Percentiles rank a stretch among this genome's conserved stretches.
Evolutionary conservation across 2,888 invertebrate species (phyloP).

Genomic region (Quadroppia sp.): DNA sequence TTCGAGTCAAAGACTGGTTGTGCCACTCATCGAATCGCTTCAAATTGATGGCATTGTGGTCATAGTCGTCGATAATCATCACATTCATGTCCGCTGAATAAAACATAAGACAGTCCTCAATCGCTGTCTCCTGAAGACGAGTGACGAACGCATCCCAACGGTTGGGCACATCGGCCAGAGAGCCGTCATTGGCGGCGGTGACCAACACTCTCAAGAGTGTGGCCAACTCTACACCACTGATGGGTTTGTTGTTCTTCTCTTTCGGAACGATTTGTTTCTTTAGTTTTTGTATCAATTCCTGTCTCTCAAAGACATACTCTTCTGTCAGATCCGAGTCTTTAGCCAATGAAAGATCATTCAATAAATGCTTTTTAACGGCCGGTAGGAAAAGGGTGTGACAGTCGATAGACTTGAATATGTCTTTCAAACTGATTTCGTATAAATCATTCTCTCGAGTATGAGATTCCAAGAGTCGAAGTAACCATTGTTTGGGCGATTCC

Average conservation of each 20-base stretch:
- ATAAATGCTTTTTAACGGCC: conserved; percentile 44
- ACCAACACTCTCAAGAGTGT: conserved; percentile 46
- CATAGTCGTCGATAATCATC: conserved; percentile 39
- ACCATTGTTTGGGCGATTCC: conserved; percentile 46
- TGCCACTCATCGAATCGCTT: conserved; percentile 43
- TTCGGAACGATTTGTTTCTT: conserved; percentile 45
- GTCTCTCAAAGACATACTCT: conserved; percentile 46
- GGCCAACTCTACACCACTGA: conserved; percentile 47
- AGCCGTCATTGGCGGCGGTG: conserved; percentile 48
- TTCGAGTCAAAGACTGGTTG: conserved; percentile 24
- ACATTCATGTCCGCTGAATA: conserved; percentile 46
- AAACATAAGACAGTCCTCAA: conserved; percentile 48
- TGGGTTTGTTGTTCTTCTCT: conserved; percentile 46
- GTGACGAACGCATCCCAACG: conserved; percentile 48
- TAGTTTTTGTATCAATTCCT: conserved; percentile 45
- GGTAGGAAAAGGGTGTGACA: conserved; percentile 48
- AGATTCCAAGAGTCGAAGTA: conserved; percentile 46
- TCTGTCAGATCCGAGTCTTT: conserved; percentile 46
- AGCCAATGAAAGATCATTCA: conserved; percentile 47
- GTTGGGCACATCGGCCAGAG: conserved; percentile 47
- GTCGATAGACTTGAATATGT: conserved; percentile 47
- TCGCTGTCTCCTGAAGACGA: conserved; percentile 45
- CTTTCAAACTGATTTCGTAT: conserved; percentile 46
- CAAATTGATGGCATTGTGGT: conserved; percentile 44
- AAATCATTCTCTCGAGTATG: conserved; percentile 47